Conservation (phyloP, 2,797 vertebrate genomes). For the Fundulus diaphanus region DNA sequence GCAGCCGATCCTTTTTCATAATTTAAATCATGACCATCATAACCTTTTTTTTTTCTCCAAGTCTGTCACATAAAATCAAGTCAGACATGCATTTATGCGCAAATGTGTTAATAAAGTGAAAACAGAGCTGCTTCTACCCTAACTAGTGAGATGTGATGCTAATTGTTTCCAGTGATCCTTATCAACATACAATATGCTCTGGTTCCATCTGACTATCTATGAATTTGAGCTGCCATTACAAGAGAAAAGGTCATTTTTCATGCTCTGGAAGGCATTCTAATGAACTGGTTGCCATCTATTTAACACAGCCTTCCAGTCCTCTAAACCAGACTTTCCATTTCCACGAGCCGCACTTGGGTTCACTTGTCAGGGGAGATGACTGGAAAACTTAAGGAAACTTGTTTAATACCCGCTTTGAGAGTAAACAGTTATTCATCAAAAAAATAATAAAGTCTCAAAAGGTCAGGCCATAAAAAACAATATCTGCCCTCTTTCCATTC, state of each 20-base stretch:
- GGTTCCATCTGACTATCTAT: constrained; percentile 78
- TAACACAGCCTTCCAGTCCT: constrained; percentile 69
- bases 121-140: constrained; percentile 53
- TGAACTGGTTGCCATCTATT: constrained; percentile 80
- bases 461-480: constrained; percentile 88
- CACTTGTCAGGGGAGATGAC: constrained; percentile 65
- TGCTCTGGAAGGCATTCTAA: constrained; percentile 81
- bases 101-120: constrained; percentile 60
- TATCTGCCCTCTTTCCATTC: constrained; percentile 81
- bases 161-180: constrained; percentile 84
- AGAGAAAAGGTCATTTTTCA: constrained; percentile 83
- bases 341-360: constrained; percentile 56
- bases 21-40: constrained; percentile 33
- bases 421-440: constrained; percentile 85
- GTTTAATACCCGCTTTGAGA: constrained; percentile 75
- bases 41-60: constrained; percentile 48
- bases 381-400: constrained; percentile 72
- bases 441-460: constrained; percentile 85
- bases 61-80: constrained; percentile 61
- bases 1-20: constrained; percentile 22
- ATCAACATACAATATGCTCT: constrained; percentile 72
- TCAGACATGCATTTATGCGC: constrained; percentile 46
- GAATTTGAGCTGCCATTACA: constrained; percentile 78
- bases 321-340: constrained; percentile 69
- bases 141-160: constrained; percentile 64